These are phyloP conservation scores for Myathropa florea DNA, from an alignment of 2,888 invertebrate species.

Conservation along the genomic window DNA sequence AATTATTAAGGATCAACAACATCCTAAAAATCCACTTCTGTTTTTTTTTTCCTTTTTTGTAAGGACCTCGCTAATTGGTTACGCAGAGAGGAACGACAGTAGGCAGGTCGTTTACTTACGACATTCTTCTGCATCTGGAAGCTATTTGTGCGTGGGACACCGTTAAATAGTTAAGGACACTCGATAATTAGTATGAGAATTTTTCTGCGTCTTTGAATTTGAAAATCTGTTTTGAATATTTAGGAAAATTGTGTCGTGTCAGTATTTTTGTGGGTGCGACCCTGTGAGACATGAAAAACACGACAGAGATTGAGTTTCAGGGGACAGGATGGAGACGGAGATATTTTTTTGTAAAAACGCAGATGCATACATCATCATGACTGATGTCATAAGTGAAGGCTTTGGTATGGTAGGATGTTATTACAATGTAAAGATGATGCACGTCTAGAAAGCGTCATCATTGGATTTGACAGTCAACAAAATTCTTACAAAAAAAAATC, in stretches of 20 bases:
- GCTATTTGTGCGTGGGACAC: conserved; percentile 1
- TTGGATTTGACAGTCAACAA: too few relatives aligned
- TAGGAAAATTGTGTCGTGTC: not conserved
- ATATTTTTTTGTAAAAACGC: not conserved
- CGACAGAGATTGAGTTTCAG: not conserved
- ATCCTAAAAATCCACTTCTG: conserved; percentile 18
- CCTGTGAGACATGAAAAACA: not conserved
- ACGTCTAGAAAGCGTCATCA: too few relatives aligned
- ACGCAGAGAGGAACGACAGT: conserved; percentile 21
- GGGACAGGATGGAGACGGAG: not conserved
- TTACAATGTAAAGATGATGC: too few relatives aligned
- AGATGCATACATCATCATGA: not conserved
- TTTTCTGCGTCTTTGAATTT: conserved; percentile 11
- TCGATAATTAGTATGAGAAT: conserved; percentile 56
- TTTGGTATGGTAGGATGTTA: too few relatives aligned
- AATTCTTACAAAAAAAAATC: too few relatives aligned
- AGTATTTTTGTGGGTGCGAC: conserved; percentile 24
- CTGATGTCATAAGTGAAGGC: not conserved
- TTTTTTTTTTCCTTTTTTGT: conserved; percentile 1
- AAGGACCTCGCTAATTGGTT: not conserved
- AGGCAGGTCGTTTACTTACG: conserved; percentile 38
- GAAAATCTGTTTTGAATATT: conserved; percentile 44
- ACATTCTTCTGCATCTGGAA: conserved; percentile 23
- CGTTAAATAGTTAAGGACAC: conserved; percentile 36
- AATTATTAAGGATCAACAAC: conserved; percentile 40